Evolutionary conservation across 2,797 vertebrate genomes (phyloP), one percentile per base, ranked within the genome.

Genomic region (Oophaga sylvatica): DNA sequence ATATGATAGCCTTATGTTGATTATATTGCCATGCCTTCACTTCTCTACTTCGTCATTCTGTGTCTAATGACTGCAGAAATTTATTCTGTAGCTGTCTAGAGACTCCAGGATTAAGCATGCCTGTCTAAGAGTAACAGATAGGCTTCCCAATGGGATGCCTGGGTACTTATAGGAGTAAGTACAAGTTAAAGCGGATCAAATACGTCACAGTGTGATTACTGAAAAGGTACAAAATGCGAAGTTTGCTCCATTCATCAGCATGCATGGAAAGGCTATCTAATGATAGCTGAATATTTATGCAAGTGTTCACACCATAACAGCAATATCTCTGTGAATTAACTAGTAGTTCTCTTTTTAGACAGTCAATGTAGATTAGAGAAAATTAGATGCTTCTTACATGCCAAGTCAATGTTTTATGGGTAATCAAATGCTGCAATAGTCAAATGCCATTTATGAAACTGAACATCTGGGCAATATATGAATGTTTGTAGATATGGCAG

Each of bases 21-120:
- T 82, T 89, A 29, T 89, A 63, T 56, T 67, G 82, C 57, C 26
- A 83, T 86, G 78, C 84, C 63, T 83, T 78, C 84, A 82, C 63
- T 78, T 83, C 67, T 53, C 73, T 68, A 85, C 73, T 89, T 83
- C 86, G 62, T 89, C 53, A 89, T 89, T 76, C 84, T 59, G 57
- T 77, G 35, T 82, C n/a, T 81, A 89, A 89, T 79, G 73, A 75
- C 63, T 81, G 59, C 80, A 70, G 35, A 75, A 89, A 86, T 86
- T 86, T 83, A 89, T 89, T 89, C 88, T 89, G 53, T 59, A n/a
- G 84, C 73, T 89, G 79, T 86, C 26, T 86, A 85, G 12, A 83
- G 80, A 86, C 88, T 83, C 80, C 56, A 62, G 88, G 88, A 89
- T 83, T 86, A 83, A 48, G 73, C 8, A 78, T 86, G 53, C 35